phyloP scores from a whole-genome alignment of 2,888 invertebrate genomes.

The Archips xylosteana region DNA sequence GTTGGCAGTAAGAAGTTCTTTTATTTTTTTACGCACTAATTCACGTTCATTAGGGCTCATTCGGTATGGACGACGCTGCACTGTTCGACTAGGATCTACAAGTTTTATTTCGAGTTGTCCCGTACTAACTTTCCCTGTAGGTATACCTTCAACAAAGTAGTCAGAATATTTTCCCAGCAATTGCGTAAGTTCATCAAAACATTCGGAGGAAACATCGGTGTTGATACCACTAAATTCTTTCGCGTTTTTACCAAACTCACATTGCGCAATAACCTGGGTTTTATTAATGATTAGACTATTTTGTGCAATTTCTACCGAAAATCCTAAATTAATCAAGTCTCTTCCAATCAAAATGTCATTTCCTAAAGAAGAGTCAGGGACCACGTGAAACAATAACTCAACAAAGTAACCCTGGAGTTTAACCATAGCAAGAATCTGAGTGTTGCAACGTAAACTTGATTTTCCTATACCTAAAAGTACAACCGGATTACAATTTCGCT shows the following conservation, averaged over 20 bases:
- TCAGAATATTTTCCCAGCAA: not conserved
- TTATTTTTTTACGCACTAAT: not conserved
- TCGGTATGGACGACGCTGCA: constrained; percentile 8
- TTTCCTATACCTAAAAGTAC: not conserved
- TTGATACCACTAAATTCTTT: not conserved
- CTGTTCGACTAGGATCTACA: not conserved
- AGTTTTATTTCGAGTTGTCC: not conserved
- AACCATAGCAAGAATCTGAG: not conserved
- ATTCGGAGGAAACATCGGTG: not conserved
- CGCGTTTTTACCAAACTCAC: not conserved
- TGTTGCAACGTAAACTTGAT: not conserved
- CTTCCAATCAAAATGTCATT: not conserved
- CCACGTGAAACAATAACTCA: not conserved
- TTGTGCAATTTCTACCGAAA: not conserved
- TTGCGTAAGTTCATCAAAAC: not conserved
- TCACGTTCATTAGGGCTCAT: not conserved
- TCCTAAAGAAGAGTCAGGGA: too few species aligned
- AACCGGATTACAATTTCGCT: not conserved
- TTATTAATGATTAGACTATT: not conserved
- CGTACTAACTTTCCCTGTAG: not conserved
- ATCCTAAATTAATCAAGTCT: not conserved
- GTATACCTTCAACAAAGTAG: not conserved
- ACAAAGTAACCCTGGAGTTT: not conserved
- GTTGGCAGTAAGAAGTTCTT: not conserved
- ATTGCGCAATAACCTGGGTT: not conserved